A percentile compares a stretch with the other conserved stretches of the same genome.
phyloP scores from a whole-genome alignment of 2,113 vertebrate genomes.

The Coregonus clupeaformis region DNA sequence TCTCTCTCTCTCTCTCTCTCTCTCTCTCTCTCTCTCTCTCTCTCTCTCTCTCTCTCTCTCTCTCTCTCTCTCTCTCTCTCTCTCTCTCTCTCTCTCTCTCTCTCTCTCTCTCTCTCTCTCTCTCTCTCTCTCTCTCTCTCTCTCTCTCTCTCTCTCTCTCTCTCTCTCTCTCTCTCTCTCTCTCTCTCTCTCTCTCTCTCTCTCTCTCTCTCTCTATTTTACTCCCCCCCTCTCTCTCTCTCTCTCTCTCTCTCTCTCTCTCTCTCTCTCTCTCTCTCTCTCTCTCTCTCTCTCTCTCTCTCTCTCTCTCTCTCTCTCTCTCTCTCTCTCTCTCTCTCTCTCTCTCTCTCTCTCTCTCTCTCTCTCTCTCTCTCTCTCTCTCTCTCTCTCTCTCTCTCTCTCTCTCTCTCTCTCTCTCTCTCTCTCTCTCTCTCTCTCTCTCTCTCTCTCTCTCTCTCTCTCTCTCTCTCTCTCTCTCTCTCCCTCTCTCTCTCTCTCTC shows the following conservation, averaged over 20 bases:
- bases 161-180: conserved; percentile 23
- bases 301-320: conserved; percentile 11
- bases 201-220: conserved; percentile 22
- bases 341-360: conserved; percentile 23
- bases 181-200: conserved; percentile 19
- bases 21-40: conserved; percentile 22
- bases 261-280: too few relatives aligned
- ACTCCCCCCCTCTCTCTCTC: background rate
- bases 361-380: conserved; percentile 14
- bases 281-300: too few relatives aligned
- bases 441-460: conserved; percentile 7
- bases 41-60: conserved; percentile 18
- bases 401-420: conserved; percentile 22
- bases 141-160: conserved; percentile 11
- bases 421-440: conserved; percentile 19
- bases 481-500: conserved; percentile 18
- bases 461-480: conserved; percentile 25
- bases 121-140: conserved; percentile 23
- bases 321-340: conserved; percentile 16
- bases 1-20: background rate
- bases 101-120: conserved; percentile 3
- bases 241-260: too few relatives aligned
- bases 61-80: conserved; percentile 24
- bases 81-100: conserved; percentile 18
- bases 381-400: conserved; percentile 12